Conservation (phyloP, 1,140 invertebrate genomes). For the Listronotus bonariensis region DNA sequence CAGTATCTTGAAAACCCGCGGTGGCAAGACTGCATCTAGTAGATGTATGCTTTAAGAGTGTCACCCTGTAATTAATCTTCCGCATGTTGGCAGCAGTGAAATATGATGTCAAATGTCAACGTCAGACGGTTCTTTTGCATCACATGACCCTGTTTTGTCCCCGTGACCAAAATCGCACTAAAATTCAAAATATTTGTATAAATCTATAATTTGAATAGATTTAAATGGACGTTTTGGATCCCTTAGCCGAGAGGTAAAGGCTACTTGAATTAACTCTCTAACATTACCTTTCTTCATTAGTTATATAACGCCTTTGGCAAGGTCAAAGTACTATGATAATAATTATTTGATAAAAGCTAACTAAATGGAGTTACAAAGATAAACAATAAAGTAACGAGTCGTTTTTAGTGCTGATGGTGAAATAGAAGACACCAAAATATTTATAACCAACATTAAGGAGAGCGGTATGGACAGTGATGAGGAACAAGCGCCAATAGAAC, state of each 20-base stretch:
- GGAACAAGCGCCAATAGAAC: slow-evolving; percentile 51
- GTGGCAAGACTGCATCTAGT: too few relatives aligned
- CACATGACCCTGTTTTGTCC: slow-evolving; percentile 57
- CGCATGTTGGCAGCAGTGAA: too few relatives aligned
- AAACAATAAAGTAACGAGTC: slow-evolving; percentile 30
- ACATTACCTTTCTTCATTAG: slow-evolving; percentile 7
- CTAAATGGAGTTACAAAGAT: slow-evolving; percentile 34
- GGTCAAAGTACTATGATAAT: slow-evolving; percentile 43
- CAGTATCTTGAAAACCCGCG: too few relatives aligned
- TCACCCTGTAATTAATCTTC: too few relatives aligned
- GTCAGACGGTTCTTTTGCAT: slow-evolving; percentile 37
- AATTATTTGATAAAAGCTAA: slow-evolving; percentile 36
- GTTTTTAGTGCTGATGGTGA: slow-evolving; percentile 45
- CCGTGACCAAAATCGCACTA: slow-evolving; percentile 57
- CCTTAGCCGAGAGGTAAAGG: slow-evolving; percentile 50
- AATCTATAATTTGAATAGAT: slow-evolving; percentile 26
- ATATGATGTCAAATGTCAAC: slow-evolving; percentile 14
- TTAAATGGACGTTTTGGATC: slow-evolving; percentile 54
- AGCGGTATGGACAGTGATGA: slow-evolving; percentile 53
- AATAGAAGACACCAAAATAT: slow-evolving; percentile 47
- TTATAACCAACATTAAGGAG: slow-evolving; percentile 48
- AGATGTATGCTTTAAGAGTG: too few relatives aligned
- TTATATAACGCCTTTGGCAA: slow-evolving; percentile 51
- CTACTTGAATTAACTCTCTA: not conserved
- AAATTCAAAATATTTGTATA: slow-evolving; percentile 52